Percentiles rank a stretch among this genome's conserved stretches.
Conservation (phyloP, 2,797 vertebrate species). For the Sandelia bainsii region DNA sequence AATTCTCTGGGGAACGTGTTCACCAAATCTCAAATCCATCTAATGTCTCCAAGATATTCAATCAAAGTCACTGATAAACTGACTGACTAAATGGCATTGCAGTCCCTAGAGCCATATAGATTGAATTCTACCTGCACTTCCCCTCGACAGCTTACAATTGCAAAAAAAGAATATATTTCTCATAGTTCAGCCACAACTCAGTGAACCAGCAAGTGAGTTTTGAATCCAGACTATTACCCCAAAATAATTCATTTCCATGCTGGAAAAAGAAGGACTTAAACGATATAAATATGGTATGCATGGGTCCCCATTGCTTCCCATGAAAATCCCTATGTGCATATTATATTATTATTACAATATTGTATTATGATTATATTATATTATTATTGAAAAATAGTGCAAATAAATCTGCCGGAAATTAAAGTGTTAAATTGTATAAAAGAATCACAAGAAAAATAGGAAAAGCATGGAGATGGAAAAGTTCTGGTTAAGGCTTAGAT, state of each 20-base stretch:
- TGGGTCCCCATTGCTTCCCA: neutral
- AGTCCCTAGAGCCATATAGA: neutral
- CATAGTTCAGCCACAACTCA: neutral
- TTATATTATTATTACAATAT: neutral
- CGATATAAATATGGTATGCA: conserved; percentile 2
- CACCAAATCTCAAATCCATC: neutral
- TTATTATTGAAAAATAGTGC: neutral
- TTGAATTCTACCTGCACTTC: neutral
- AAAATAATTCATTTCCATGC: conserved; percentile 1
- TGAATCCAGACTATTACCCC: neutral
- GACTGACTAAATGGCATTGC: neutral
- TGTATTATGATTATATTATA: too few species aligned
- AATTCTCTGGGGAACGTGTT: neutral
- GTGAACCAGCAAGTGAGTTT: conserved; percentile 1
- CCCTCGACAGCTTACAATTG: neutral
- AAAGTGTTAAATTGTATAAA: neutral
- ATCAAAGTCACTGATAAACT: neutral
- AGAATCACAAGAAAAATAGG: neutral
- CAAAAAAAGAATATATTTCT: neutral
- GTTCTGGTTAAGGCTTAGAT: conserved; percentile 31
- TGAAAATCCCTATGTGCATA: neutral
- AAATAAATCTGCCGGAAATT: conserved; percentile 9
- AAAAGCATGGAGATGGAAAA: neutral
- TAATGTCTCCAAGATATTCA: neutral
- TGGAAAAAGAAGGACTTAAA: neutral